phyloP scores from a whole-genome alignment of 2,888 invertebrate species.

The Ellobium chinense region DNA sequence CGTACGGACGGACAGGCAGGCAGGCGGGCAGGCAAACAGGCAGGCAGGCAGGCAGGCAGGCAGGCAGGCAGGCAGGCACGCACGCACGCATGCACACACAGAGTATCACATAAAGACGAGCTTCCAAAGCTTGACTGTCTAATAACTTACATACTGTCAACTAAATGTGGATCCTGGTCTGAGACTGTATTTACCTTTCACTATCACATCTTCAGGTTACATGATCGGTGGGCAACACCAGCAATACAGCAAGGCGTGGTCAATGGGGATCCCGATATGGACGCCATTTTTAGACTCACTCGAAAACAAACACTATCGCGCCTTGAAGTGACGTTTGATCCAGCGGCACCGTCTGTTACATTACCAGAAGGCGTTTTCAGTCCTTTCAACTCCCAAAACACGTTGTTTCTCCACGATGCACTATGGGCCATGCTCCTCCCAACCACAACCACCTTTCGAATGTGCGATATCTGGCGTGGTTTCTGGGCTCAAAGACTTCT shows the following conservation, averaged over 20 bases:
- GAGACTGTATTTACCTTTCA: too few relatives aligned
- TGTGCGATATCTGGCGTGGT: slow-evolving; percentile 67
- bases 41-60: too few relatives aligned
- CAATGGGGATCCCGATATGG: slow-evolving; percentile 71
- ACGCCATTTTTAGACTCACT: slow-evolving; percentile 67
- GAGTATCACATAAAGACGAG: too few relatives aligned
- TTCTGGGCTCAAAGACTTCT: slow-evolving; percentile 67
- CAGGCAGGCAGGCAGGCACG: too few relatives aligned
- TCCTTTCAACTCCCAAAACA: slow-evolving; percentile 70
- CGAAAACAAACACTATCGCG: slow-evolving; percentile 46
- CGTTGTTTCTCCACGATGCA: slow-evolving; percentile 61
- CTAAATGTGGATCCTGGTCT: too few relatives aligned
- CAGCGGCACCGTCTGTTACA: slow-evolving; percentile 58
- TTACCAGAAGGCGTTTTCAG: slow-evolving; percentile 59
- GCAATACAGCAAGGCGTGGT: slow-evolving; percentile 67
- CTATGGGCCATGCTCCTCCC: slow-evolving; percentile 68
- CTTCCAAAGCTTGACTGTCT: too few relatives aligned
- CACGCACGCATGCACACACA: too few relatives aligned
- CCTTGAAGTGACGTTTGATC: slow-evolving; percentile 60
- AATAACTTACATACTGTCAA: too few relatives aligned
- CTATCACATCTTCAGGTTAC: too few relatives aligned
- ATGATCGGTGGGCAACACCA: slow-evolving; percentile 38
- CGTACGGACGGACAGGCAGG: too few relatives aligned
- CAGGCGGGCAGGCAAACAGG: too few relatives aligned
- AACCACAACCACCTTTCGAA: slow-evolving; percentile 57